Percentiles rank a stretch among this genome's conserved stretches.
These are phyloP conservation scores for Felis chaus DNA, from an alignment of 2,113 vertebrate species.

Conservation along the genomic window DNA sequence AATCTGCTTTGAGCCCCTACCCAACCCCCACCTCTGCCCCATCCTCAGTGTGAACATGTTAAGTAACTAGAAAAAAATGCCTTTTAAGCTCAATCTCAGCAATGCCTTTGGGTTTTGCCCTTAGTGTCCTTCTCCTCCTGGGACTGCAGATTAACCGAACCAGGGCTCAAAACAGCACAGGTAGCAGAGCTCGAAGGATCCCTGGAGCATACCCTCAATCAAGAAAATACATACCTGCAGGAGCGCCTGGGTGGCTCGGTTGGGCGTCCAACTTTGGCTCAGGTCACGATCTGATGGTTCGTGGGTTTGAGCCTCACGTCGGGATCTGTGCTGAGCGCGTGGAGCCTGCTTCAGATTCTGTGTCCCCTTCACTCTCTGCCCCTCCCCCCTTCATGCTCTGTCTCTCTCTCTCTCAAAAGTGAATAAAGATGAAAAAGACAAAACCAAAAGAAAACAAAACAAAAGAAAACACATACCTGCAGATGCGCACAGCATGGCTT, in stretches of 20 bases:
- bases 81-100: not conserved
- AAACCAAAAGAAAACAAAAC: too few species aligned
- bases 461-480: too few species aligned
- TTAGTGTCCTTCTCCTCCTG: not conserved
- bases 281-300: too few species aligned
- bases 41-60: not conserved
- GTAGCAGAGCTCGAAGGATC: not conserved
- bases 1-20: not conserved
- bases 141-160: not conserved
- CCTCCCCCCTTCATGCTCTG: too few species aligned
- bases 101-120: not conserved
- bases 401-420: too few species aligned
- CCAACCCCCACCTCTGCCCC: not conserved
- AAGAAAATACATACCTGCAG: not conserved
- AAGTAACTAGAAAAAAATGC: not conserved
- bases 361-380: too few species aligned
- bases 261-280: too few species aligned
- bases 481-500: rapidly evolving
- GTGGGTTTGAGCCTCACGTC: too few species aligned
- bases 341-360: too few species aligned
- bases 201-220: not conserved
- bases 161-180: not conserved
- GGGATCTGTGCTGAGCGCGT: too few species aligned
- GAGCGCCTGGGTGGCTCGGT: too few species aligned
- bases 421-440: too few species aligned